phyloP scores from a whole-genome alignment of 2,113 vertebrate genomes.

The Melanerpes formicivorus region DNA sequence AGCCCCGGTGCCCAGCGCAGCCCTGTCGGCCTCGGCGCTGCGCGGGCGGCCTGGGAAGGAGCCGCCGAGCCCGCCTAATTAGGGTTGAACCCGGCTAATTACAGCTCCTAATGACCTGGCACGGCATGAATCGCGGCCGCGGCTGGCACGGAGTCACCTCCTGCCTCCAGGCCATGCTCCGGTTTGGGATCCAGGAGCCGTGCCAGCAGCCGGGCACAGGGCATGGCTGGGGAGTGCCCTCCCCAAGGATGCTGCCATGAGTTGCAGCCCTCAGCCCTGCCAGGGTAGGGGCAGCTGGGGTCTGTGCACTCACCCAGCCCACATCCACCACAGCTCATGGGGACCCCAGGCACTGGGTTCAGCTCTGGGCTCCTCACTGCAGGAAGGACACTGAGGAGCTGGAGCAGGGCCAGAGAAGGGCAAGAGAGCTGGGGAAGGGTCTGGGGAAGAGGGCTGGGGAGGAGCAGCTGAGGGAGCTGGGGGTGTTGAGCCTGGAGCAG shows the following conservation, averaged over 20 bases:
- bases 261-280: neutral
- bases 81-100: neutral
- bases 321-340: fast-evolving
- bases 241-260: neutral
- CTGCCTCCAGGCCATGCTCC: neutral
- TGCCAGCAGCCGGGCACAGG: neutral
- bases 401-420: no score
- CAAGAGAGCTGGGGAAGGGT: no score
- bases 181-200: neutral
- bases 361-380: no score
- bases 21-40: neutral
- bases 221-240: neutral
- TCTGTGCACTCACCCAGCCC: neutral
- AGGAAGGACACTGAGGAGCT: no score
- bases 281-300: neutral
- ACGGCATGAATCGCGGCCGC: neutral
- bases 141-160: neutral
- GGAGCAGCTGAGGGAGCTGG: no score
- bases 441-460: no score
- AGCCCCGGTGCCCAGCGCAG: neutral
- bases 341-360: no score
- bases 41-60: neutral
- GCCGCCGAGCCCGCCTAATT: neutral
- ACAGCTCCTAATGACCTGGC: neutral
- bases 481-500: no score